These are phyloP conservation scores for Temnothorax rugatulus DNA, from an alignment of 2,888 invertebrate genomes.

Conservation along the genomic window DNA sequence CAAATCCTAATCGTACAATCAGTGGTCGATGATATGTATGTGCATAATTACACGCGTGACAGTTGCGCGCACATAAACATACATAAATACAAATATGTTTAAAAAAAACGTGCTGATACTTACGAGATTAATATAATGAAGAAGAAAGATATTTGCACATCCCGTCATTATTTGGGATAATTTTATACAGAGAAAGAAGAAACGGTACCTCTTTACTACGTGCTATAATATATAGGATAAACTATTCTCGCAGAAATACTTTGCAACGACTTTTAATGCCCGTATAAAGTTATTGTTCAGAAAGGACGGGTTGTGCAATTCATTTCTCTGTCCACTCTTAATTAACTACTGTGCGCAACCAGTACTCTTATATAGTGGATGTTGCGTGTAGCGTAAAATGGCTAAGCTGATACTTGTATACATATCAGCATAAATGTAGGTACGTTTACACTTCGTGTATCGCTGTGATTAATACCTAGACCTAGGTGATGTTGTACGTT, in stretches of 20 bases:
- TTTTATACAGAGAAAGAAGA: constrained; percentile 11
- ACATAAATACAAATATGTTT: constrained; percentile 31
- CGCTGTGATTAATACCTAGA: constrained; percentile 81
- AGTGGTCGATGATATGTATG: constrained; percentile 76
- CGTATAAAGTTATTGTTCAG: background rate
- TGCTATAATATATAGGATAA: background rate
- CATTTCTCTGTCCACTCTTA: background rate
- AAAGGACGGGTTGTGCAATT: background rate
- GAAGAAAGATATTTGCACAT: constrained; percentile 3
- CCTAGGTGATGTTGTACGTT: constrained; percentile 71
- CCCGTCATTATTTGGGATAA: background rate
- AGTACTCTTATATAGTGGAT: background rate
- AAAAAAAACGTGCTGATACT: constrained; percentile 41
- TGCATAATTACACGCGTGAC: constrained; percentile 48
- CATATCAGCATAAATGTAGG: constrained; percentile 68
- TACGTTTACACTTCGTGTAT: constrained; percentile 75
- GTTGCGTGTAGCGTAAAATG: constrained; percentile 46
- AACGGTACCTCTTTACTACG: background rate
- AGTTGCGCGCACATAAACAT: constrained; percentile 18
- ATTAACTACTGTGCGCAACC: constrained; percentile 19
- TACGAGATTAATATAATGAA: constrained; percentile 34
- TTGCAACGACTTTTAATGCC: background rate
- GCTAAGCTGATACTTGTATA: constrained; percentile 77
- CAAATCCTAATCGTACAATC: constrained; percentile 82
- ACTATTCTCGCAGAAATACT: background rate